Percentiles rank a stretch among this genome's conserved stretches.
These are phyloP conservation scores for Melinaea menophilus DNA, from an alignment of 2,888 invertebrate genomes.

Conservation along the genomic window DNA sequence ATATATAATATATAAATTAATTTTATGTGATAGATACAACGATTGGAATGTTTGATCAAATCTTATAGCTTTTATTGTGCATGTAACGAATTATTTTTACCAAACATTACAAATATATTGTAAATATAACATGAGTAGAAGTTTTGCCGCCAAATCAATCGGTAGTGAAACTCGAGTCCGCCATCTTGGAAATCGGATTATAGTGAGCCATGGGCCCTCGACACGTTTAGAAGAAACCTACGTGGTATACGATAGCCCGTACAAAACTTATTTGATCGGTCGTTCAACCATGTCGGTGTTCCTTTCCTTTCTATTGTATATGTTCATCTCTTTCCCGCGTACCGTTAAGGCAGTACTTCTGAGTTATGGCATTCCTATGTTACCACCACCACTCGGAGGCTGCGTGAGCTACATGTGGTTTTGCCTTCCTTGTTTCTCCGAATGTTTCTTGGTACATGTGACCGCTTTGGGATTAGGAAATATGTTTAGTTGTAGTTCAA, in stretches of 20 bases:
- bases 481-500: conserved; percentile 15
- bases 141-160: conserved; percentile 41
- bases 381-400: conserved; percentile 71
- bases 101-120: background rate
- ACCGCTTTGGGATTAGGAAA: conserved; percentile 53
- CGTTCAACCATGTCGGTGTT: conserved; percentile 72
- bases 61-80: background rate
- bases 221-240: conserved; percentile 68
- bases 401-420: conserved; percentile 63
- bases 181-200: conserved; percentile 60
- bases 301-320: conserved; percentile 48
- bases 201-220: conserved; percentile 52
- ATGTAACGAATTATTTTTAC: background rate
- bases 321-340: conserved; percentile 57
- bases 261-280: conserved; percentile 78
- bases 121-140: conserved; percentile 4
- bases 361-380: conserved; percentile 76
- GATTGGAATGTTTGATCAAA: background rate
- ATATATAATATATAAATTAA: too few species aligned
- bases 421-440: conserved; percentile 53
- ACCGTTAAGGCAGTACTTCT: conserved; percentile 75
- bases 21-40: too few species aligned
- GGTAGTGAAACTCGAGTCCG: conserved; percentile 46
- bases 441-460: conserved; percentile 55
- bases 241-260: conserved; percentile 68